Conservation (phyloP, 2,797 vertebrate species). For the Rhodeus uyekii region DNA sequence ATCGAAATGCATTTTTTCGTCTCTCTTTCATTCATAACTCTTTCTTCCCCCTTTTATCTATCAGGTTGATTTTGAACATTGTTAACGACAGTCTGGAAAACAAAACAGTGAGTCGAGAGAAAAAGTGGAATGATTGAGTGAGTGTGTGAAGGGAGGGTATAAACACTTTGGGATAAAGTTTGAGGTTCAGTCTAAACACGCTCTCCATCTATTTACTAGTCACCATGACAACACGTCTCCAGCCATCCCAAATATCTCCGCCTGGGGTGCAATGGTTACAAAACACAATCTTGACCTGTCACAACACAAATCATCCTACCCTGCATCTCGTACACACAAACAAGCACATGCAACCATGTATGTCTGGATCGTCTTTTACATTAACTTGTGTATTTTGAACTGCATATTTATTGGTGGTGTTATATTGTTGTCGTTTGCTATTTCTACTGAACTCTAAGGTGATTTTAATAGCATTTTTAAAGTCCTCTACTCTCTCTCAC, state of each 20-base stretch:
- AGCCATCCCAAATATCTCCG: slow-evolving; percentile 12
- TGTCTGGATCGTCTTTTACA: background rate
- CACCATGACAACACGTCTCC: slow-evolving; percentile 9
- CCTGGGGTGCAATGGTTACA: background rate
- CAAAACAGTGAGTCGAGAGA: background rate
- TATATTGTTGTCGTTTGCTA: background rate
- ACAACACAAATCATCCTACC: slow-evolving; percentile 1
- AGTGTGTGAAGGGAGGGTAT: slow-evolving; percentile 1
- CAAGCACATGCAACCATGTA: background rate
- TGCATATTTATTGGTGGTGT: background rate
- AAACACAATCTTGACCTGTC: slow-evolving; percentile 2
- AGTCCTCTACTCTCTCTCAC: background rate
- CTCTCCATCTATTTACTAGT: slow-evolving; percentile 34
- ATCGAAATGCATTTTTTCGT: background rate
- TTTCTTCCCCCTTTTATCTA: background rate
- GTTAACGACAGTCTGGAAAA: slow-evolving; percentile 16
- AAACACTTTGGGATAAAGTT: slow-evolving; percentile 33
- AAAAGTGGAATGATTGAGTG: slow-evolving; percentile 16
- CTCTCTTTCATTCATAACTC: background rate
- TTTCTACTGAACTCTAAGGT: background rate
- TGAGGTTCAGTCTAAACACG: slow-evolving; percentile 37
- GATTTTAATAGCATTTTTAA: slow-evolving; percentile 6
- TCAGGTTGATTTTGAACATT: slow-evolving; percentile 29
- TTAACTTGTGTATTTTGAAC: background rate
- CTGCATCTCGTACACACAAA: slow-evolving; percentile 5